Conservation (phyloP, 92 coral and sea anemone species). For the Muricea muricata region DNA sequence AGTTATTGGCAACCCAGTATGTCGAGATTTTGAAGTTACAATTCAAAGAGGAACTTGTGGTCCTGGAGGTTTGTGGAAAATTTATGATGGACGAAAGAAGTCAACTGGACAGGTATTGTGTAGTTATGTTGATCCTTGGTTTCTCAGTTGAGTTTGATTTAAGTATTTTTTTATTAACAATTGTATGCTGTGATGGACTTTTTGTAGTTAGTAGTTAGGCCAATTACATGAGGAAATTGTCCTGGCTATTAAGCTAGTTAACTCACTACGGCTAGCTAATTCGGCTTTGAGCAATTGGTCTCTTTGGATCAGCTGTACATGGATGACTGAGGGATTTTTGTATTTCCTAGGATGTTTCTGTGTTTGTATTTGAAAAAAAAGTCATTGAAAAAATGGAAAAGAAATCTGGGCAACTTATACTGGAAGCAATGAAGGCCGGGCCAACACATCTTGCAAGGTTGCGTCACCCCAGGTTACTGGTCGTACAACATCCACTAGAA, state of each 20-base stretch:
- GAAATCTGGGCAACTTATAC: slow-evolving; percentile 73
- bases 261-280: no score
- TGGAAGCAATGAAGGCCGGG: slow-evolving; percentile 90
- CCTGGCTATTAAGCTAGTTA: no score
- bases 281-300: no score
- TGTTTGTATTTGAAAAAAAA: slow-evolving; percentile 92
- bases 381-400: slow-evolving; percentile 85
- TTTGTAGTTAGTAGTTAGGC: no score
- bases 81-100: slow-evolving; percentile 85
- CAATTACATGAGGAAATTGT: no score
- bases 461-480: slow-evolving; percentile 88
- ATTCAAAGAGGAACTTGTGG: slow-evolving; percentile 96
- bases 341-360: slow-evolving; percentile 93
- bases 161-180: no score
- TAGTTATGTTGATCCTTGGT: background rate
- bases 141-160: no score
- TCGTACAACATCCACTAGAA: slow-evolving; percentile 95
- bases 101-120: slow-evolving; percentile 90
- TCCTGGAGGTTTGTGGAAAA: slow-evolving; percentile 92
- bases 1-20: slow-evolving; percentile 88
- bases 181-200: no score
- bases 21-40: slow-evolving; percentile 88
- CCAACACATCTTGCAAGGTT: slow-evolving; percentile 89
- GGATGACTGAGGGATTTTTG: no score
- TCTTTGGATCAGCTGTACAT: no score